Percentiles rank a stretch among this genome's conserved stretches.
These are phyloP conservation scores for Patella ulyssiponensis DNA, from an alignment of 2,888 invertebrate genomes.

Conservation along the genomic window DNA sequence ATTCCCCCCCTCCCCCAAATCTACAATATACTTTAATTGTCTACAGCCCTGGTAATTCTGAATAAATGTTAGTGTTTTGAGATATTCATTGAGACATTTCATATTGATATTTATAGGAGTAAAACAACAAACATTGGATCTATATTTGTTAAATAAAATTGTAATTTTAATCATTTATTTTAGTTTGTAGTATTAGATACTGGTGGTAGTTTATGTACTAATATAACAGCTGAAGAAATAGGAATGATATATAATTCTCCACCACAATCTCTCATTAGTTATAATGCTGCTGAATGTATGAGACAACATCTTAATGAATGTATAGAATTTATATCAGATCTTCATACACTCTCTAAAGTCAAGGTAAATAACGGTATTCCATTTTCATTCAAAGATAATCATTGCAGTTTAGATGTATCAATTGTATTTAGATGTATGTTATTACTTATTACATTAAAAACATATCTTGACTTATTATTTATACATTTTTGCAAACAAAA, in stretches of 20 bases:
- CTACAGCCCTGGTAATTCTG: no score
- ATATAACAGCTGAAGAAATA: slow-evolving; percentile 68
- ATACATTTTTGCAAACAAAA: no score
- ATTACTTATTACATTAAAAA: no score
- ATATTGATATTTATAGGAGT: neutral
- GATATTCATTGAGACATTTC: neutral
- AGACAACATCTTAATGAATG: slow-evolving; percentile 92
- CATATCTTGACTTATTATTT: no score
- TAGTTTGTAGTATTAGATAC: slow-evolving; percentile 79
- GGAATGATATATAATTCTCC: slow-evolving; percentile 65
- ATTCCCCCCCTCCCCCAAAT: no score
- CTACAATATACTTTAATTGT: no score
- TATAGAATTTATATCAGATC: slow-evolving; percentile 94
- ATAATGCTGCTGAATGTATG: slow-evolving; percentile 95
- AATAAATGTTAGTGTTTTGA: no score
- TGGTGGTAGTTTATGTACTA: slow-evolving; percentile 82
- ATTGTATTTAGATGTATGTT: no score
- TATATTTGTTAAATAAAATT: neutral
- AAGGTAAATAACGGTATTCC: slow-evolving; percentile 82
- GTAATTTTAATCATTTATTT: slow-evolving; percentile 22
- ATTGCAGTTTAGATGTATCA: no score
- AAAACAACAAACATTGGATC: neutral
- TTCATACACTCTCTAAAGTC: slow-evolving; percentile 95
- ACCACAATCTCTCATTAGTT: slow-evolving; percentile 74
- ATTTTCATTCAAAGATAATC: no score